Evolutionary conservation across 2,113 vertebrate species (phyloP), one percentile per base, ranked within the genome.

Genomic region (Xerus inauris): DNA sequence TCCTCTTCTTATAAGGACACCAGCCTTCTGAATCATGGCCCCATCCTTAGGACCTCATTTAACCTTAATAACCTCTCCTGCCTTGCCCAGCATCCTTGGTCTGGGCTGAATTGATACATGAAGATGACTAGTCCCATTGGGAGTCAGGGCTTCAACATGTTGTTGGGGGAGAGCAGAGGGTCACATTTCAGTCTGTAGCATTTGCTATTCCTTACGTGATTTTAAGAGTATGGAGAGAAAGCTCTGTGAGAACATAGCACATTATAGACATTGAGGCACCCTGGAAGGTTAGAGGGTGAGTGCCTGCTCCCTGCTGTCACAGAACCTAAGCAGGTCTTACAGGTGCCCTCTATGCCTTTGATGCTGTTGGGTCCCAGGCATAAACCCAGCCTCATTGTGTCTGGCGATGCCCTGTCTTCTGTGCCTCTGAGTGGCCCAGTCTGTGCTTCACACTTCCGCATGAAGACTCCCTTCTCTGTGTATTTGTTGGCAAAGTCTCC

Each of bases 121-220:
- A 35, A 19, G 32, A 7, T 69, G 16, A n/a, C 75, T 1, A 19
- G 8, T 83, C 51, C 42, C 49, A 8, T 3, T 40, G 12, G 30
- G 40, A 35, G 38, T 40, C 32, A 69, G 30, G 32, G 2, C 3
- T 32, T 67, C 64, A 77, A 30, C 4, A 12, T 13, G 28, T n/a
- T 32, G 47, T 47, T 49, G 57, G 5, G 6, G 40, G 42, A 2
- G 0, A 19, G 57, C 1, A 3, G 5, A 16, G 67, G 57, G 45
- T 38, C 13, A 13, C 20, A 49, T 5, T 42, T 84, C 13, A 35
- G 30, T 17, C 30, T 1, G 0, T 42, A 81, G 14, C 35, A 65
- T 28, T 80, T 42, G 14, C 8, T 51, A 6, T 59, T 76, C 3
- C 4, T 65, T 38, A 1, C 5, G 8, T 28, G 38, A 47, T 75